Conservation (phyloP, 2,113 vertebrate genomes). For the Ciconia stormi region DNA sequence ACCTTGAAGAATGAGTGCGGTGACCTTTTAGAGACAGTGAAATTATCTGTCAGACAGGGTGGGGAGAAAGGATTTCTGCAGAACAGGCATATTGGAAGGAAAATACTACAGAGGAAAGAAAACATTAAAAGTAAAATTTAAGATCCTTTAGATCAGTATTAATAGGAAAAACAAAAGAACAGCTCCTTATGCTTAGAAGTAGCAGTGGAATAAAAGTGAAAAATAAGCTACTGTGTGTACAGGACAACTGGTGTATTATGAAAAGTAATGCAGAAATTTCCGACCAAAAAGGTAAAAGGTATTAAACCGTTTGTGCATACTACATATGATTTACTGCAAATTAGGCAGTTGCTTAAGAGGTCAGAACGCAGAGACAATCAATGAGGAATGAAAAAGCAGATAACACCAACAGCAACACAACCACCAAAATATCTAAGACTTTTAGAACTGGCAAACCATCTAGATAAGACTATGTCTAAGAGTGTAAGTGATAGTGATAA, state of each 20-base stretch:
- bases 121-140: background rate
- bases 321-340: background rate
- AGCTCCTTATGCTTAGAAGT: background rate
- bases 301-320: background rate
- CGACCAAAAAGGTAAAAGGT: background rate
- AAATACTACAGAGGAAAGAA: background rate
- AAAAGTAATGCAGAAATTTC: background rate
- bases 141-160: background rate
- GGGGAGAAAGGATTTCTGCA: background rate
- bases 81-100: background rate
- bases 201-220: background rate
- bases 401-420: background rate
- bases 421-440: background rate
- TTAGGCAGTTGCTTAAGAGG: background rate
- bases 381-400: background rate
- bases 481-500: background rate
- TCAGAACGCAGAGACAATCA: background rate
- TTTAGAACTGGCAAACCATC: background rate
- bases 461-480: background rate
- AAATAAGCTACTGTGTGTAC: background rate
- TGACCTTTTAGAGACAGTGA: background rate
- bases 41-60: background rate
- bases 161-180: background rate
- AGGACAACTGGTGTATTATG: background rate
- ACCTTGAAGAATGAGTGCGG: constrained; percentile 17